phyloP scores from a whole-genome alignment of 2,888 invertebrate genomes.

The Macrosoma leucophasiata region DNA sequence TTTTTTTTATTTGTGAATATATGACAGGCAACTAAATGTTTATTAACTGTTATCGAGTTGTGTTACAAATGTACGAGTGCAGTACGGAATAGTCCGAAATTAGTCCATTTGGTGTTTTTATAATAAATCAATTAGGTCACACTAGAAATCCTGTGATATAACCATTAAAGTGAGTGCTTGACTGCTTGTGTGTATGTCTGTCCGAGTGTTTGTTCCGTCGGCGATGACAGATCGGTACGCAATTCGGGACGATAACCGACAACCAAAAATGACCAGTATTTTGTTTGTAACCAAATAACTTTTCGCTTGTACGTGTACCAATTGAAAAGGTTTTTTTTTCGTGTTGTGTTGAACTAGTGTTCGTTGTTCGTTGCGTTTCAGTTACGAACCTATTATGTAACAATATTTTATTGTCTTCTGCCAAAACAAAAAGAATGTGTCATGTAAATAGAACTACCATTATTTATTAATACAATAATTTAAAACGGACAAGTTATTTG shows the following conservation, averaged over 20 bases:
- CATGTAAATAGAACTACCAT: conserved; percentile 77
- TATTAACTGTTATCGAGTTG: too few species aligned
- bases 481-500: conserved; percentile 42
- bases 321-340: conserved; percentile 35
- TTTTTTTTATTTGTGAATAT: too few species aligned
- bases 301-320: conserved; percentile 36
- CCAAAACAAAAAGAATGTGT: conserved; percentile 76
- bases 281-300: conserved; percentile 62
- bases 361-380: conserved; percentile 37
- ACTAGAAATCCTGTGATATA: conserved; percentile 73
- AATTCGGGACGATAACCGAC: conserved; percentile 14
- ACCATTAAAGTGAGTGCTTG: conserved; percentile 56
- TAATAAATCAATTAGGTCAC: conserved; percentile 61
- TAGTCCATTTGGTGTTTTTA: conserved; percentile 16
- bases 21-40: too few species aligned
- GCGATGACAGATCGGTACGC: conserved; percentile 23
- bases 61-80: conserved; percentile 5
- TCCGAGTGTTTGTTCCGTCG: conserved; percentile 44
- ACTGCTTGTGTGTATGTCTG: conserved; percentile 53
- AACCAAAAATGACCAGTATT: conserved; percentile 71
- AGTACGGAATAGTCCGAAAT: conserved; percentile 10
- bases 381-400: conserved; percentile 59
- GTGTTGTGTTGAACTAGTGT: conserved; percentile 41
- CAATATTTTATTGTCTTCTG: conserved; percentile 74
- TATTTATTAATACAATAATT: conserved; percentile 77